Evolutionary conservation across 2,888 invertebrate species (phyloP), one percentile per base, ranked within the genome.

Genomic region (Drosophila anceps): DNA sequence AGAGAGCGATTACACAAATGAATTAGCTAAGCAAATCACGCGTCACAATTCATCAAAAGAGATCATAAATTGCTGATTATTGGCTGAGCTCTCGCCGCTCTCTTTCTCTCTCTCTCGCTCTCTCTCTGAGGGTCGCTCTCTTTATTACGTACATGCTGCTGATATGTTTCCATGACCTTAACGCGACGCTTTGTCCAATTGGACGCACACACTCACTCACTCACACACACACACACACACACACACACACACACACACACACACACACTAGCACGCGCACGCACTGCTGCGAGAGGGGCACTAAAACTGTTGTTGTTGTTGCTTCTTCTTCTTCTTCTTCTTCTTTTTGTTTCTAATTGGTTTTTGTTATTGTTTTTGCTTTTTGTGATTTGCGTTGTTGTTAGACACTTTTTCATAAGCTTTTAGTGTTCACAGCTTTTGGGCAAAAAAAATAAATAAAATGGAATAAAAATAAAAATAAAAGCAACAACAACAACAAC

Each of bases 131-230:
- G n/a, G 29, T 31, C 54, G 33, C 59, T 66, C 54, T 66, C 62
- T 66, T 57, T 58, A 48, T 68, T 72, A 80, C 81, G 69, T 78
- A 84, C 84, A 81, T 81, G 73, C 67, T 78, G 74, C 53, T 73
- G 72, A 81, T 82, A 86, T 70, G 78, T 84, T 83, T 87, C 89
- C 89, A 83, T 88, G 88, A 88, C 88, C 88, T 88, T 89, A 87
- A 77, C 76, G 72, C 73, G 64, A 64, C 60, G 79, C 69, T 58
- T 61, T 48, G 41, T 55, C 73, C 59, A 78, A 64, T 55, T 73
- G 73, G 55, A 68, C 29, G 39, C 59, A 27, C 57, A 39, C 27
- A 59, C n/a, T 24, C 61, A 57, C 53, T 46, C 54, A 53, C 31
- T 37, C 27, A 24, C 46, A 18, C 48, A 41, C 39, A 55, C 41